phyloP scores from a whole-genome alignment of 1,140 invertebrate genomes.

The Bombus consobrinus region DNA sequence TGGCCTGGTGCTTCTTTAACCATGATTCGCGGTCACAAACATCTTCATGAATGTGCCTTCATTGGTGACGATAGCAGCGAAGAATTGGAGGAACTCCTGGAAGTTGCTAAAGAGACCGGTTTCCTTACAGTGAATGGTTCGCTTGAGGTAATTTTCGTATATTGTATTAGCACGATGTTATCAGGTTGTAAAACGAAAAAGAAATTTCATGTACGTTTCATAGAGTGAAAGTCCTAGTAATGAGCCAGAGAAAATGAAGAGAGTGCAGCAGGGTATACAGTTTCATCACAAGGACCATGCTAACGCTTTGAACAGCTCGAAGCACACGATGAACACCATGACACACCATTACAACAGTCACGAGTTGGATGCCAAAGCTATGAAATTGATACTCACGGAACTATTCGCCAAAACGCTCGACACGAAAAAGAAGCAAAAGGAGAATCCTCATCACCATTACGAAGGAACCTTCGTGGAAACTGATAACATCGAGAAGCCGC shows the following conservation, averaged over 20 bases:
- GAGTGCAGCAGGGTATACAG: conserved; percentile 77
- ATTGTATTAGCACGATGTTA: not conserved
- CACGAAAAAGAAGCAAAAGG: conserved; percentile 73
- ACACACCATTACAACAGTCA: conserved; percentile 73
- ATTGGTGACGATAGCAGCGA: conserved; percentile 91
- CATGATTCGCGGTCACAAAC: conserved; percentile 89
- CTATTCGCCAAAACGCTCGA: conserved; percentile 70
- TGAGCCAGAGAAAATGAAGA: conserved; percentile 81
- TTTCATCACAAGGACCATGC: conserved; percentile 73
- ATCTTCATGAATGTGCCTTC: conserved; percentile 90
- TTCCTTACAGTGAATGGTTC: conserved; percentile 55
- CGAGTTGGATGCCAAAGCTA: conserved; percentile 79
- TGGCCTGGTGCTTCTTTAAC: conserved; percentile 90
- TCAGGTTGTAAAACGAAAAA: not conserved
- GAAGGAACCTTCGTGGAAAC: conserved; percentile 73
- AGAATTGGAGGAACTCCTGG: conserved; percentile 86
- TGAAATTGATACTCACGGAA: conserved; percentile 77
- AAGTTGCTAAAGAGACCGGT: conserved; percentile 76
- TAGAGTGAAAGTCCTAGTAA: conserved; percentile 76
- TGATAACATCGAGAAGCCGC: conserved; percentile 73
- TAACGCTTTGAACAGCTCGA: conserved; percentile 39
- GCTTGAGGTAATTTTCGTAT: conserved; percentile 32
- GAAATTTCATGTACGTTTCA: not conserved
- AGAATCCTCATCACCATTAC: conserved; percentile 74
- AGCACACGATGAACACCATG: conserved; percentile 31